These are phyloP conservation scores for Orientallactaga sibirica DNA, from an alignment of 2,797 vertebrate genomes.

Conservation along the genomic window DNA sequence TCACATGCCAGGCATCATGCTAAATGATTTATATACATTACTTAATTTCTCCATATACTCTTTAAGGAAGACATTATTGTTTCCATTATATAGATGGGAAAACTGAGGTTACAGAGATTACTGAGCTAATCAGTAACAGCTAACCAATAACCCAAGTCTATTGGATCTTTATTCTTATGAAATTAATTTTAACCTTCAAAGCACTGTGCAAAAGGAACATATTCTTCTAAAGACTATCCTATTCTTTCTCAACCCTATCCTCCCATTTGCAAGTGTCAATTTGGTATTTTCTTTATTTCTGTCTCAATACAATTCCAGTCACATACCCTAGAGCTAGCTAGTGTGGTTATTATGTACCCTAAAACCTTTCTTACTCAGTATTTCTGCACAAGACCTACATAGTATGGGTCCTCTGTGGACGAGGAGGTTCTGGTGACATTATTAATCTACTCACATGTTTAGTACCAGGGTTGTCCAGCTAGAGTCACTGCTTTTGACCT, in stretches of 20 bases:
- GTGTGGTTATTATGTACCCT: not conserved
- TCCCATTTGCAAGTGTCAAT: not conserved
- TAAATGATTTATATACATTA: conserved; percentile 4
- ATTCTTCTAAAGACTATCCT: not conserved
- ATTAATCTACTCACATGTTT: conserved; percentile 12
- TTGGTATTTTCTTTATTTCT: conserved; percentile 47
- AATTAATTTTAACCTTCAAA: conserved; percentile 17
- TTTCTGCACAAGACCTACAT: not conserved
- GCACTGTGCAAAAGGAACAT: not conserved
- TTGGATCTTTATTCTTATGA: not conserved
- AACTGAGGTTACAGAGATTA: conserved; percentile 23
- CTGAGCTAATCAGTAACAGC: not conserved
- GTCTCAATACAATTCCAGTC: not conserved
- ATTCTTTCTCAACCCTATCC: not conserved
- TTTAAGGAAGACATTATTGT: conserved; percentile 5
- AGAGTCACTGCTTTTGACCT: not conserved
- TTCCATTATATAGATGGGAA: not conserved
- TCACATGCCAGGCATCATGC: not conserved
- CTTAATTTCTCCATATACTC: not conserved
- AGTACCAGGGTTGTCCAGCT: not conserved
- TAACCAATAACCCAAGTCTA: not conserved
- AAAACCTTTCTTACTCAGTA: not conserved
- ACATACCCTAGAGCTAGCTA: not conserved
- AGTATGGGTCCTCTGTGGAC: not conserved
- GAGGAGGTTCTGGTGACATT: not conserved